Percentiles rank a stretch among this genome's conserved stretches.
Evolutionary conservation across 2,888 invertebrate species (phyloP).

Genomic region (Azorinus chamasolen): DNA sequence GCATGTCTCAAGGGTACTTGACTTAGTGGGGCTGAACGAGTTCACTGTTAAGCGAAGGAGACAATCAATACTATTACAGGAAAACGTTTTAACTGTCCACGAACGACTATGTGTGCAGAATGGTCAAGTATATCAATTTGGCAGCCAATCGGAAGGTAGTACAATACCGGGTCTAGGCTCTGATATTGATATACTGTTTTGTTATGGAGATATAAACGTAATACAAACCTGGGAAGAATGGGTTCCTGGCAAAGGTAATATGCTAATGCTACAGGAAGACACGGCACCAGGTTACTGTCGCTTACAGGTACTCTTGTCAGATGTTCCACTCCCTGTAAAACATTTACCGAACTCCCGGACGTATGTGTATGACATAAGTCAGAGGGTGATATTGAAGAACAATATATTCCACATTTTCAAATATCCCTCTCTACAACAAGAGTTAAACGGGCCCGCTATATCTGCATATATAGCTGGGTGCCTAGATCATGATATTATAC

Average conservation of each 20-base stretch:
- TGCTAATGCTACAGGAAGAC: neutral
- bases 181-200: neutral
- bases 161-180: neutral
- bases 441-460: neutral
- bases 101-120: too few relatives aligned
- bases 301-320: neutral
- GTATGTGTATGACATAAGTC: neutral
- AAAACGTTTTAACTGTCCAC: too few relatives aligned
- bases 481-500: neutral
- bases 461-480: too few relatives aligned
- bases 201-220: neutral
- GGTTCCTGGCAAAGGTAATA: neutral
- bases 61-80: too few relatives aligned
- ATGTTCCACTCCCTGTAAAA: neutral
- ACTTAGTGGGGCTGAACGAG: too few relatives aligned
- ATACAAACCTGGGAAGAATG: slow-evolving; percentile 1
- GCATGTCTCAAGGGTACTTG: too few relatives aligned
- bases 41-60: too few relatives aligned
- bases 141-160: slow-evolving; percentile 4
- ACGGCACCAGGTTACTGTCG: slow-evolving; percentile 6
- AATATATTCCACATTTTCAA: neutral
- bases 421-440: neutral
- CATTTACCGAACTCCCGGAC: too few relatives aligned
- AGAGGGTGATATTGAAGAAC: neutral
- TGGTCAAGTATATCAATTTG: too few relatives aligned